Conservation (phyloP, 2,797 vertebrate genomes). For the Carcharodon carcharias region DNA sequence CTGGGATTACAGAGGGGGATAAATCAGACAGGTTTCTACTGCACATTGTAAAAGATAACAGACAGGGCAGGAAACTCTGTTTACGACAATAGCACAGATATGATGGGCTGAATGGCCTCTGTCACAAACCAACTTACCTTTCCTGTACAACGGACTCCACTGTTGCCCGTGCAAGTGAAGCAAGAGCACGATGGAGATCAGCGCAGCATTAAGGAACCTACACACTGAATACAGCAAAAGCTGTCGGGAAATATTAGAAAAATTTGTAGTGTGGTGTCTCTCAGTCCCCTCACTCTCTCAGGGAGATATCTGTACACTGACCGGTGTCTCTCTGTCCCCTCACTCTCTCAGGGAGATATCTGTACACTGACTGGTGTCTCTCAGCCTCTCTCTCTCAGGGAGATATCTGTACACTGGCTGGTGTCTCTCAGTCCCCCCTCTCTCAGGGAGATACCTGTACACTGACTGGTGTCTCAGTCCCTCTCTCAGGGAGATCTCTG, state of each 20-base stretch:
- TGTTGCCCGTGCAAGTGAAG: slow-evolving; percentile 76
- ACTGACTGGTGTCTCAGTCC: too few relatives aligned
- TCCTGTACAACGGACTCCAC: slow-evolving; percentile 86
- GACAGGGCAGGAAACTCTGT: background rate
- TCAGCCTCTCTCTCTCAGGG: too few relatives aligned
- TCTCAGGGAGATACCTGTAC: too few relatives aligned
- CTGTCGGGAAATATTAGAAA: background rate
- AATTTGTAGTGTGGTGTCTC: background rate
- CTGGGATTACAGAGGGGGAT: background rate
- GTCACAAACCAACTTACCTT: slow-evolving; percentile 56
- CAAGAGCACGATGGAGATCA: slow-evolving; percentile 79
- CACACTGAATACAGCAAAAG: background rate
- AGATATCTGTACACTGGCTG: too few relatives aligned
- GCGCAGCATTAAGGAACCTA: slow-evolving; percentile 22
- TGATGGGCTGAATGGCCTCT: too few relatives aligned
- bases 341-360: too few relatives aligned
- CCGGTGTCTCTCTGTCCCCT: too few relatives aligned
- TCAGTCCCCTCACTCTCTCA: too few relatives aligned
- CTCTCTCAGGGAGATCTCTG: too few relatives aligned
- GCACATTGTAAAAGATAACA: background rate
- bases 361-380: too few relatives aligned
- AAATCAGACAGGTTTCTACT: background rate
- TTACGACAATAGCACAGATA: background rate
- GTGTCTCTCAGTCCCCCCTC: too few relatives aligned
- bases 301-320: too few relatives aligned